Evolutionary conservation across 2,113 vertebrate genomes (phyloP).

Genomic region (Anseranas semipalmata): DNA sequence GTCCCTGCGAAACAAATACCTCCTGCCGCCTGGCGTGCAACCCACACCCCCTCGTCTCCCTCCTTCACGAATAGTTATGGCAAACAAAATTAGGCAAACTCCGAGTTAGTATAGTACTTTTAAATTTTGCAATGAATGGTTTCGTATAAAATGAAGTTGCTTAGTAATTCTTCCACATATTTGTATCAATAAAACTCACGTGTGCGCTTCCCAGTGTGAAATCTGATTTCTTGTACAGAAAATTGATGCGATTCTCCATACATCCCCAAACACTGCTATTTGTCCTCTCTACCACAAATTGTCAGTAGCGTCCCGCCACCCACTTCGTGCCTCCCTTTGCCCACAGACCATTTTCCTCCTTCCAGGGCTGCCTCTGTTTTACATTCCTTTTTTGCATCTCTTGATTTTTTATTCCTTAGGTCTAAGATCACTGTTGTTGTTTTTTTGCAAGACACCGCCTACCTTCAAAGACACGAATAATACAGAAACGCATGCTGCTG

Average conservation of each 20-base stretch:
- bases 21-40: background rate
- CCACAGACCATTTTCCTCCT: background rate
- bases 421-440: background rate
- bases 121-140: background rate
- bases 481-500: background rate
- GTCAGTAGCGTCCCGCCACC: background rate
- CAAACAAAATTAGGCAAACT: background rate
- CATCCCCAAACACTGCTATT: background rate
- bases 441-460: fast-evolving
- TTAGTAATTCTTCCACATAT: background rate
- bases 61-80: background rate
- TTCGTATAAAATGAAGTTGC: background rate
- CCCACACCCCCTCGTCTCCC: background rate
- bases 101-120: background rate
- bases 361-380: background rate
- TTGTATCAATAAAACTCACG: background rate
- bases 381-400: background rate
- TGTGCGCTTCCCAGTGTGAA: background rate
- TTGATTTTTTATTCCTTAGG: background rate
- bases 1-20: no score
- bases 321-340: background rate
- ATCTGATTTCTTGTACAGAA: background rate
- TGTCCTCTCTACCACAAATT: background rate
- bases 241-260: background rate
- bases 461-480: background rate